These are phyloP conservation scores for Heterodera schachtii DNA, from an alignment of 1,140 invertebrate species.

Conservation along the genomic window DNA sequence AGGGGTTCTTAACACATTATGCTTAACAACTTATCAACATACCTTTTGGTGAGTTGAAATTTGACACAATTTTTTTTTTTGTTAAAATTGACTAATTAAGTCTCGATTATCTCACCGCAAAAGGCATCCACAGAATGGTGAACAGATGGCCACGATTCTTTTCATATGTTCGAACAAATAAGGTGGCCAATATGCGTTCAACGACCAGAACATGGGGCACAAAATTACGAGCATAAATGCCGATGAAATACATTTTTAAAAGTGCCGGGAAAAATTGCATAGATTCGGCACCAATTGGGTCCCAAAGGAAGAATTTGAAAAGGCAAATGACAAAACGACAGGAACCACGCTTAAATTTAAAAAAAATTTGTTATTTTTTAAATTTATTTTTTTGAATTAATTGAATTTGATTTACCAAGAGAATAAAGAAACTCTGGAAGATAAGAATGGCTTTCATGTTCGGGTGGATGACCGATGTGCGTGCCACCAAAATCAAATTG, in stretches of 20 bases:
- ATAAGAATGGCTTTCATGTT: slow-evolving; percentile 5
- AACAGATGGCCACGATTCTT: neutral
- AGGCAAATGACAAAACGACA: slow-evolving; percentile 9
- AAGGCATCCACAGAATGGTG: neutral
- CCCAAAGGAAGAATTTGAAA: slow-evolving; percentile 4
- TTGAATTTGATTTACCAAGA: neutral
- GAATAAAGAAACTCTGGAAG: slow-evolving; percentile 2
- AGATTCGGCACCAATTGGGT: neutral
- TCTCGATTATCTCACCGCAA: neutral
- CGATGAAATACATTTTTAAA: neutral
- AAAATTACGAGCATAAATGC: slow-evolving; percentile 12
- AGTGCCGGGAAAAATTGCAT: neutral
- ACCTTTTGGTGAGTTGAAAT: too few species aligned
- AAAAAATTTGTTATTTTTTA: too few species aligned
- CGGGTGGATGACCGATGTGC: neutral
- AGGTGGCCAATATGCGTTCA: slow-evolving; percentile 13
- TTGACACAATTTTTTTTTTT: too few species aligned
- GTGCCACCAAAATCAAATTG: slow-evolving; percentile 47
- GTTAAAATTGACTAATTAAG: neutral
- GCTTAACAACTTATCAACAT: too few species aligned
- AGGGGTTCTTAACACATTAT: too few species aligned
- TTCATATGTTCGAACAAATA: slow-evolving; percentile 1
- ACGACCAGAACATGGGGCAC: slow-evolving; percentile 15
- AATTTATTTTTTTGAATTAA: too few species aligned
- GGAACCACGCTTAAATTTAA: neutral